These are phyloP conservation scores for Mohoua ochrocephala DNA, from an alignment of 2,113 vertebrate genomes.

Conservation along the genomic window DNA sequence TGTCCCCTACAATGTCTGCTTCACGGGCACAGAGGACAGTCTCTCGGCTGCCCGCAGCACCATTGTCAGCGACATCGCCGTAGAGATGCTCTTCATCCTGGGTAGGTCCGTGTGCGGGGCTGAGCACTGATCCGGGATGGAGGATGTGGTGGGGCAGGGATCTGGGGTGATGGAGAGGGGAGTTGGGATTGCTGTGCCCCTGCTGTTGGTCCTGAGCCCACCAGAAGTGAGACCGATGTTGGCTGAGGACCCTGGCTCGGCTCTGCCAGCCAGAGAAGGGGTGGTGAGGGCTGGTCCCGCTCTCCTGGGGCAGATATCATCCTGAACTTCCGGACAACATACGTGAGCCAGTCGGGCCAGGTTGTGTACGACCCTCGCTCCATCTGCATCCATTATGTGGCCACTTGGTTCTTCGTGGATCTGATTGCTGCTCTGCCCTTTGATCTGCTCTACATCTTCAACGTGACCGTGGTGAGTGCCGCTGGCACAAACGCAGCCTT, in stretches of 20 bases:
- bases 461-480: conserved; percentile 85
- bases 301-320: conserved; percentile 79
- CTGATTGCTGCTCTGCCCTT: conserved; percentile 88
- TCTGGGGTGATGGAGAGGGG: neutral
- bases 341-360: conserved; percentile 87
- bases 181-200: neutral
- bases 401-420: conserved; percentile 91
- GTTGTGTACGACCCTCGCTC: conserved; percentile 84
- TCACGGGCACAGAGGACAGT: conserved; percentile 79
- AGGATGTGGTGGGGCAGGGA: fast-evolving
- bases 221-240: fast-evolving
- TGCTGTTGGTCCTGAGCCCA: neutral
- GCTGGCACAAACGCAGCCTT: neutral
- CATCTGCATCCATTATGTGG: conserved; percentile 87
- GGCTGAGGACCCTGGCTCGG: neutral
- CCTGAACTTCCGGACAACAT: conserved; percentile 85
- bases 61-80: conserved; percentile 88
- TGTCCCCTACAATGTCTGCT: conserved; percentile 95
- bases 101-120: conserved; percentile 58
- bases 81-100: conserved; percentile 96
- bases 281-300: neutral
- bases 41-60: conserved; percentile 80
- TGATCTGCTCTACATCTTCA: conserved; percentile 88
- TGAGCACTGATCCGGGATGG: fast-evolving
- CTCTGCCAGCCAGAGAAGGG: fast-evolving